Evolutionary conservation across 2,113 vertebrate species (phyloP).

Genomic region (Ginglymostoma cirratum): DNA sequence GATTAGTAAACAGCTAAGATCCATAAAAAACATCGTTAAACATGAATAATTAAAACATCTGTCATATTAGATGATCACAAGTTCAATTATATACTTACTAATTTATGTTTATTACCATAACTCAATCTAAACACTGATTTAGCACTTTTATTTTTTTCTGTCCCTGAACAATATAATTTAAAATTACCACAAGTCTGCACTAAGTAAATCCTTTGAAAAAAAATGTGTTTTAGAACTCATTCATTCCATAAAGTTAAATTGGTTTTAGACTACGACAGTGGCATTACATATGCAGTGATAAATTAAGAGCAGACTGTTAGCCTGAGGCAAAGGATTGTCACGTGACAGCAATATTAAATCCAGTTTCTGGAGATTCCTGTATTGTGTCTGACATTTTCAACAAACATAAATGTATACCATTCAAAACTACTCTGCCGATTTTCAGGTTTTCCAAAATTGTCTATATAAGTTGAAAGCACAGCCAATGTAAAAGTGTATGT

Average conservation of each 20-base stretch:
- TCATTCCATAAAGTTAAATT: constrained; percentile 32
- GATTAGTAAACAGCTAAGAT: neutral
- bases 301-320: constrained; percentile 34
- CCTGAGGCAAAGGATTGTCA: neutral
- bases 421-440: neutral
- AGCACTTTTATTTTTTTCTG: neutral
- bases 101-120: neutral
- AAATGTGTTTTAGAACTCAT: neutral
- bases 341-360: constrained; percentile 21
- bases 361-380: constrained; percentile 14
- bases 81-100: neutral
- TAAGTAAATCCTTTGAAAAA: constrained; percentile 14
- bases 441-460: neutral
- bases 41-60: neutral
- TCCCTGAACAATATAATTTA: neutral
- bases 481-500: neutral
- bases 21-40: constrained; percentile 3
- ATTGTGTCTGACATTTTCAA: constrained; percentile 28
- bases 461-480: neutral
- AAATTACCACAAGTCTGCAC: neutral
- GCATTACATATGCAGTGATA: constrained; percentile 28
- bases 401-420: neutral
- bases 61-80: neutral
- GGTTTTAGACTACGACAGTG: neutral
- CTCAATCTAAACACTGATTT: neutral